A percentile compares a stretch with the other conserved stretches of the same genome.
phyloP scores from a whole-genome alignment of 2,113 vertebrate species.

The Myiagra hebetior region DNA sequence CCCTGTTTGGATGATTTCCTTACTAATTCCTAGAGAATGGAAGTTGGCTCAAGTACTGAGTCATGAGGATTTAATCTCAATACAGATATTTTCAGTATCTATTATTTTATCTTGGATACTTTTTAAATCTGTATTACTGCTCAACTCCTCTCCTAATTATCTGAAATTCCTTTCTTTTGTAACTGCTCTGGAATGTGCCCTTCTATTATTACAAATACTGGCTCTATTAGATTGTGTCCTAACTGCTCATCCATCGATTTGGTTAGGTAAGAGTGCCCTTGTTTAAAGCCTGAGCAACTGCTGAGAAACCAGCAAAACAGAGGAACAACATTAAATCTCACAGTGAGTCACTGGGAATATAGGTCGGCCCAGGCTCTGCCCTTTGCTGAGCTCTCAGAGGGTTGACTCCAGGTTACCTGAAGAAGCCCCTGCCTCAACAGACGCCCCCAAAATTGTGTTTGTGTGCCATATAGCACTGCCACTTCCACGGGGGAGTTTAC shows the following conservation, averaged over 20 bases:
- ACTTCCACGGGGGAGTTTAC: neutral
- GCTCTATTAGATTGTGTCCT: neutral
- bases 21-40: conserved; percentile 4
- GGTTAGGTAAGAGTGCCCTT: neutral
- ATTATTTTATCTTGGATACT: conserved; percentile 24
- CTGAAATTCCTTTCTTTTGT: neutral
- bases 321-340: neutral
- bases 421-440: neutral
- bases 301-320: conserved; percentile 1
- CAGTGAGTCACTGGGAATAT: neutral
- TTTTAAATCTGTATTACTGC: neutral
- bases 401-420: neutral
- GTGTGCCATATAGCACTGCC: neutral
- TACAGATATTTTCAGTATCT: conserved; percentile 44
- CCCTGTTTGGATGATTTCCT: neutral
- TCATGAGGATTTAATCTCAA: conserved; percentile 28
- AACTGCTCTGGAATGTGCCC: conserved; percentile 19
- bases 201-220: neutral
- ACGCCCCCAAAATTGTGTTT: neutral
- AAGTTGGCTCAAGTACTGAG: neutral
- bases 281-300: neutral
- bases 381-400: neutral
- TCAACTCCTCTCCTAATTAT: conserved; percentile 31
- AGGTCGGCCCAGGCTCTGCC: conserved; percentile 1
- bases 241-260: neutral